Conservation (phyloP, 2,888 invertebrate species). For the Masnerella sp. region DNA sequence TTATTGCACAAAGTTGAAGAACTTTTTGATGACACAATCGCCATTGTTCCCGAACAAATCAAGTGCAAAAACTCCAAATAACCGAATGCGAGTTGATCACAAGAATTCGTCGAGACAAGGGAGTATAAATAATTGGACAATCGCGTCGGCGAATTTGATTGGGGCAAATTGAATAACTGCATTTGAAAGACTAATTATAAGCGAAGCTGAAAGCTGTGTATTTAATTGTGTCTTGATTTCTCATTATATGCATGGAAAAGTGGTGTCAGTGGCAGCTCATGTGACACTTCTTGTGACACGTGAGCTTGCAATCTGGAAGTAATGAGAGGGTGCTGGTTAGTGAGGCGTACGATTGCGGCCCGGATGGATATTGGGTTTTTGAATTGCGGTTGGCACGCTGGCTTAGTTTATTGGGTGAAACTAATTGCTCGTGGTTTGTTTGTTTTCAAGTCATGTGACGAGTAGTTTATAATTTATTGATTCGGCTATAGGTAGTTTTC, state of each 20-base stretch:
- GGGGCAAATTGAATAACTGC: no score
- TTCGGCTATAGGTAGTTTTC: no score
- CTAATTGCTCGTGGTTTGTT: slow-evolving; percentile 35
- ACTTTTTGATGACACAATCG: not conserved
- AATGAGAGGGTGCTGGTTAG: slow-evolving; percentile 49
- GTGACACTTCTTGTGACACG: slow-evolving; percentile 96
- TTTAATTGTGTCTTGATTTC: no score
- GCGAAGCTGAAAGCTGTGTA: no score
- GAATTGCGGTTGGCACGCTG: slow-evolving; percentile 20
- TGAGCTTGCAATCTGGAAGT: slow-evolving; percentile 88
- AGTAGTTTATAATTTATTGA: slow-evolving; percentile 34
- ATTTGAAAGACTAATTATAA: slow-evolving; percentile 1
- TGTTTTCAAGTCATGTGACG: slow-evolving; percentile 20
- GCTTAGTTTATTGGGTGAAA: slow-evolving; percentile 34
- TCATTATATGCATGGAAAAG: not conserved
- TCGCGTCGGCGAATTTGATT: no score
- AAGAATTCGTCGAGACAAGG: no score
- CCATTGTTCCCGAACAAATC: not conserved
- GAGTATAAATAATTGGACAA: no score
- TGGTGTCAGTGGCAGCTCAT: slow-evolving; percentile 74
- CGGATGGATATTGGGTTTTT: slow-evolving; percentile 32
- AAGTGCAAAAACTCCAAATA: not conserved
- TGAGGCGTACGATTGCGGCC: slow-evolving; percentile 35
- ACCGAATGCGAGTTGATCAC: no score
- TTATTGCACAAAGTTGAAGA: not conserved